Conservation (phyloP, 2,113 vertebrate species). For the Otis tarda region DNA sequence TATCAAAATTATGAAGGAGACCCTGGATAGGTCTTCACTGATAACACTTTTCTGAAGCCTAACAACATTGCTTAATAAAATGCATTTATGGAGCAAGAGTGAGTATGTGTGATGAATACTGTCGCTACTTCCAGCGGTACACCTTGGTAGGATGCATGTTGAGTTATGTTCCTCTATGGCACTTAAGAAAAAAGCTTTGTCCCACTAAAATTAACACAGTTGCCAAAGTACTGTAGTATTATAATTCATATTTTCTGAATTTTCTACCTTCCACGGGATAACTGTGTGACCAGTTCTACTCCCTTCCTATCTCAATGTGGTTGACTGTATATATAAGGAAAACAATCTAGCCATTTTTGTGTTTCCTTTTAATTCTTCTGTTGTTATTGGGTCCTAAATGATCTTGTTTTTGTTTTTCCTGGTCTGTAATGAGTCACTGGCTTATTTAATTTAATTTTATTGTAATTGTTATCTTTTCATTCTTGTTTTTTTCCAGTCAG, state of each 20-base stretch:
- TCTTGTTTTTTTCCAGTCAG: constrained; percentile 76
- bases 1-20: not conserved
- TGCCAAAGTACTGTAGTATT: not conserved
- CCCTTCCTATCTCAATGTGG: not conserved
- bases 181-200: not conserved
- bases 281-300: not conserved
- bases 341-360: not conserved
- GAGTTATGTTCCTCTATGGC: not conserved
- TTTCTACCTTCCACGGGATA: not conserved
- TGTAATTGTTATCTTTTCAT: constrained; percentile 79
- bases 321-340: not conserved
- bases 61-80: not conserved
- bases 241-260: not conserved
- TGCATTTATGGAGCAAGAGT: not conserved
- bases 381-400: constrained; percentile 24
- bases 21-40: not conserved
- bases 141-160: not conserved
- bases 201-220: not conserved
- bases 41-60: not conserved
- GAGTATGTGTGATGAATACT: not conserved
- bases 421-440: constrained; percentile 77
- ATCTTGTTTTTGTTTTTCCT: constrained; percentile 77
- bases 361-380: constrained; percentile 33
- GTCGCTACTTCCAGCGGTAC: not conserved
- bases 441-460: constrained; percentile 79